Conservation (phyloP, 23 tunicate genomes). For the Diplosoma virens region DNA sequence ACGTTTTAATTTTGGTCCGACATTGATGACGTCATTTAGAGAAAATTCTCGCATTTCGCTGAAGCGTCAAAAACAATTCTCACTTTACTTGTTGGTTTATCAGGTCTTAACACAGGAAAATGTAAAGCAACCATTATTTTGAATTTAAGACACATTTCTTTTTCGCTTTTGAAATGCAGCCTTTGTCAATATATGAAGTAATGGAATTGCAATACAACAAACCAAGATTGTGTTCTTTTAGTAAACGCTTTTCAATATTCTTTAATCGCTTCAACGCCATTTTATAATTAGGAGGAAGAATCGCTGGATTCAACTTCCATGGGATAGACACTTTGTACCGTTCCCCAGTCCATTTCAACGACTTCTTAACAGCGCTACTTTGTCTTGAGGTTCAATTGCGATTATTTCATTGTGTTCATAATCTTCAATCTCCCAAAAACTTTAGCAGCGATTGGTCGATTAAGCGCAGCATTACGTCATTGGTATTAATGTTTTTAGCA, state of each 20-base stretch:
- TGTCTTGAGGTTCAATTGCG: not conserved
- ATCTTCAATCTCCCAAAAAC: constrained; percentile 11
- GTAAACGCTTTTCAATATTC: not conserved
- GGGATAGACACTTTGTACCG: constrained; percentile 2
- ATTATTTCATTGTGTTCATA: not conserved
- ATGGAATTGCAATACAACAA: not conserved
- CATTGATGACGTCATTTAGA: not conserved
- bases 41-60: not conserved
- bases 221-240: not conserved
- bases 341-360: constrained; percentile 1
- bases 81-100: not conserved
- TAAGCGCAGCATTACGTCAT: not conserved
- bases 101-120: constrained; percentile 7
- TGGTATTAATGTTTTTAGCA: not conserved
- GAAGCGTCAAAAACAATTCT: constrained; percentile 16
- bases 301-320: not conserved
- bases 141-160: not conserved
- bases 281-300: not conserved
- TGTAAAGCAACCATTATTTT: not conserved
- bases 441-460: not conserved
- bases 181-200: not conserved
- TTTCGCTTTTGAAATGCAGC: not conserved
- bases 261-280: not conserved
- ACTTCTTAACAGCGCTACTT: not conserved
- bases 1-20: not conserved